Evolutionary conservation across 2,113 vertebrate species (phyloP), one percentile per base, ranked within the genome.

Genomic region (Tautogolabrus adspersus): DNA sequence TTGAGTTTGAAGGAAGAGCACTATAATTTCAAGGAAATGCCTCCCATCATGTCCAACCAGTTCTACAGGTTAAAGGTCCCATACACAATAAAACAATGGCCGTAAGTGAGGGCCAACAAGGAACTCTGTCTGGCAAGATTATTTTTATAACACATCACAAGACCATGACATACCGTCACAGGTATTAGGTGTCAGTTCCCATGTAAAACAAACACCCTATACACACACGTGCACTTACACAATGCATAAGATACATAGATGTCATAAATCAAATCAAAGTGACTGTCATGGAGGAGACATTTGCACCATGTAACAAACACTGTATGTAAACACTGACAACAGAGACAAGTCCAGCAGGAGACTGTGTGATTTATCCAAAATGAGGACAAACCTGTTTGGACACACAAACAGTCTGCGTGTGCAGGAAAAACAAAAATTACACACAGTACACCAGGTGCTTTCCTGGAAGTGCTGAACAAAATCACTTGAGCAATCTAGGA

Each of bases 51-150:
- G 26, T 66, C 44, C 13, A 84, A 89, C 85, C 60, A 38, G 77
- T 81, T 77, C 44, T 66, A 37, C 81, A 83, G 75, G 76, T 83
- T 85, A 81, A 89, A 89, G 86, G 83, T 90, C 79, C 83, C 16
- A 22, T 38, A 58, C 16, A 77, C 44, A 86, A 66, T 34, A 26
- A 18, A 81, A 63, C 22, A 44, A 46, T 49, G 23, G n/a, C 57
- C 0, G 1, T 57, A 74, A 64, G 6, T 12, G 51, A 1, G 3
- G 2, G 30, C 62, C 46, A 75, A 68, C 40, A 76, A 66, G 46
- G 30, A 63, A 70, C 23, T 37, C 37, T 40, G 11, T 55, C 51
- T 34, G 2, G 19, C 42, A 15, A 26, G 11, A 26, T 66, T 57
- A 58, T 73, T 3, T 37, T 49, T 44, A 30, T 15, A 18, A 30